These are phyloP conservation scores for Grammomys dolichurus DNA, from an alignment of 2,113 vertebrate genomes.

Conservation along the genomic window DNA sequence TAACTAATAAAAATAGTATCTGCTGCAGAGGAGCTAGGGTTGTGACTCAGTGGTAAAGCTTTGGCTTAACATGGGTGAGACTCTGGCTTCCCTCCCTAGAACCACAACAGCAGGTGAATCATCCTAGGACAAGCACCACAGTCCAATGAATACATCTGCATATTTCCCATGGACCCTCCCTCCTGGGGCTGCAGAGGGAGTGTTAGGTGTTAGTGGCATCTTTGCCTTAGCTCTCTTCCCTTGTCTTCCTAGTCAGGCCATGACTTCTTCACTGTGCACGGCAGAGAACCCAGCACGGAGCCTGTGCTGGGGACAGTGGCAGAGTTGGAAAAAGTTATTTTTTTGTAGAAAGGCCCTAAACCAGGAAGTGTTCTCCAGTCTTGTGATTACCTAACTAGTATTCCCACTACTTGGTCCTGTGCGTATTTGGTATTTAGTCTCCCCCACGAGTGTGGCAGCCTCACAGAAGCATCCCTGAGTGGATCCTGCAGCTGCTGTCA, in stretches of 20 bases:
- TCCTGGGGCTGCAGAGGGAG: not conserved
- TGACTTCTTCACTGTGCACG: rapidly evolving
- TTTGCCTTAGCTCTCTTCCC: not conserved
- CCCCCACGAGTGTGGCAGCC: not conserved
- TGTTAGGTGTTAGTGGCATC: rapidly evolving
- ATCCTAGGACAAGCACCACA: not conserved
- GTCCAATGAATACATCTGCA: rapidly evolving
- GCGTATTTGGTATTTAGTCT: not conserved
- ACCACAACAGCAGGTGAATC: not conserved
- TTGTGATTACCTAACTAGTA: not conserved
- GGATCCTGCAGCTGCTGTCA: not conserved
- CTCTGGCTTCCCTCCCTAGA: not conserved
- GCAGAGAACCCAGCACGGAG: not conserved
- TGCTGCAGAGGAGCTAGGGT: not conserved
- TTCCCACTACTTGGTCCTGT: not conserved
- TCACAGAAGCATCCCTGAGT: not conserved
- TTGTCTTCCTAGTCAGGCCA: not conserved
- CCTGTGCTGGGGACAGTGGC: not conserved
- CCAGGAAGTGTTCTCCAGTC: not conserved
- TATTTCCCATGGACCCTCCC: rapidly evolving
- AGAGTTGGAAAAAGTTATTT: not conserved
- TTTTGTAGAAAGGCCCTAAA: not conserved
- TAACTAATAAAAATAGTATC: not conserved
- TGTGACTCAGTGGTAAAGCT: not conserved
- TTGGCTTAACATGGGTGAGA: not conserved